These are phyloP conservation scores for Miichthys miiuy DNA, from an alignment of 2,797 vertebrate species.

Conservation along the genomic window DNA sequence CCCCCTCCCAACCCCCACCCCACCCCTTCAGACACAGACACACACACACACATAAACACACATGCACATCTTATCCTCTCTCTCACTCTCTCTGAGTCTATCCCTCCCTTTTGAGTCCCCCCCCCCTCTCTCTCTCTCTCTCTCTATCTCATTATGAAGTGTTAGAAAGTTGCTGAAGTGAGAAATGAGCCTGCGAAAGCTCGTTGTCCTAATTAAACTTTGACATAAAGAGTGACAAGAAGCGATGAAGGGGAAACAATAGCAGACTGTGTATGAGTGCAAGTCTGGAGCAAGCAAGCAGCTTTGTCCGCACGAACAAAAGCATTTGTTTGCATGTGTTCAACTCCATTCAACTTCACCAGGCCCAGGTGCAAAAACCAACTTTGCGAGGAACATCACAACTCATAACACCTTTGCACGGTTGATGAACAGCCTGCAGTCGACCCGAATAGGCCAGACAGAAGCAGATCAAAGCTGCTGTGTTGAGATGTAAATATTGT, in stretches of 20 bases:
- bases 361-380: slow-evolving; percentile 91
- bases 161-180: slow-evolving; percentile 96
- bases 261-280: slow-evolving; percentile 88
- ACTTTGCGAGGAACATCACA: slow-evolving; percentile 74
- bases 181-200: slow-evolving; percentile 92
- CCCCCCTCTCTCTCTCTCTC: slow-evolving; percentile 77
- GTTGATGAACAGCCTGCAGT: slow-evolving; percentile 67
- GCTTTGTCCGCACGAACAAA: slow-evolving; percentile 92
- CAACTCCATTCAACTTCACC: slow-evolving; percentile 90
- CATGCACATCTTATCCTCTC: not conserved
- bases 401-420: slow-evolving; percentile 83
- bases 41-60: slow-evolving; percentile 21
- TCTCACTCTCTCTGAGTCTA: not conserved
- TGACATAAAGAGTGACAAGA: slow-evolving; percentile 94
- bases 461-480: slow-evolving; percentile 76
- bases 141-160: slow-evolving; percentile 92
- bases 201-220: slow-evolving; percentile 97
- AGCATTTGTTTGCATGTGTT: slow-evolving; percentile 92
- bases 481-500: slow-evolving; percentile 78
- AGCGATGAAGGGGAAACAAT: slow-evolving; percentile 93
- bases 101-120: too few species aligned
- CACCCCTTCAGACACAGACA: not conserved
- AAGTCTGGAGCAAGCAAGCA: slow-evolving; percentile 83
- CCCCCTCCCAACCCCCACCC: not conserved
- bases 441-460: slow-evolving; percentile 63